A percentile compares a stretch with the other conserved stretches of the same genome.
Conservation (phyloP, 2,797 vertebrate species). For the Sebastes ruberrimus region DNA sequence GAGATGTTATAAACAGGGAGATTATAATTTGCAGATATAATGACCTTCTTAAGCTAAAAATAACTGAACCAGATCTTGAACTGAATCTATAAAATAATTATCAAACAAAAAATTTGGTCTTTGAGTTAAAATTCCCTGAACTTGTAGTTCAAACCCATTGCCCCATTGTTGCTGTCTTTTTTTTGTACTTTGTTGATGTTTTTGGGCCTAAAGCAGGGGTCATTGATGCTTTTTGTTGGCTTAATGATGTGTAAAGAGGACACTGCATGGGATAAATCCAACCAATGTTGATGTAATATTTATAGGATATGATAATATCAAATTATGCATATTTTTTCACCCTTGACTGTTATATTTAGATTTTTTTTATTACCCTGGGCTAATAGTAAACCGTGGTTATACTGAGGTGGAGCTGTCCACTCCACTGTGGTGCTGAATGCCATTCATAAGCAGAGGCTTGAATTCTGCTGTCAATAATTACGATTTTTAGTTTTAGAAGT, state of each 20-base stretch:
- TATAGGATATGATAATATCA: neutral
- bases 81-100: too few species aligned
- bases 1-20: too few species aligned
- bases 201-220: neutral
- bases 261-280: neutral
- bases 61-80: too few species aligned
- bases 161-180: too few species aligned
- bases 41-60: too few species aligned
- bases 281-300: neutral
- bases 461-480: neutral
- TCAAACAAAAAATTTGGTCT: too few species aligned
- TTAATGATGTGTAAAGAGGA: neutral
- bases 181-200: too few species aligned
- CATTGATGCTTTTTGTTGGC: neutral
- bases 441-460: neutral
- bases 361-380: neutral
- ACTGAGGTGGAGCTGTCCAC: constrained; percentile 38
- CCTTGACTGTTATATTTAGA: neutral
- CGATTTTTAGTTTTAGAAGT: neutral
- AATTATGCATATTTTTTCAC: neutral
- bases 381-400: neutral
- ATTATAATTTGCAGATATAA: too few species aligned
- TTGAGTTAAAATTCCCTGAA: too few species aligned
- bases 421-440: constrained; percentile 40
- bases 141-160: too few species aligned